Base-by-base conservation (phyloP, 2,888 invertebrate genomes). In the Sisyra terminalis region DNA sequence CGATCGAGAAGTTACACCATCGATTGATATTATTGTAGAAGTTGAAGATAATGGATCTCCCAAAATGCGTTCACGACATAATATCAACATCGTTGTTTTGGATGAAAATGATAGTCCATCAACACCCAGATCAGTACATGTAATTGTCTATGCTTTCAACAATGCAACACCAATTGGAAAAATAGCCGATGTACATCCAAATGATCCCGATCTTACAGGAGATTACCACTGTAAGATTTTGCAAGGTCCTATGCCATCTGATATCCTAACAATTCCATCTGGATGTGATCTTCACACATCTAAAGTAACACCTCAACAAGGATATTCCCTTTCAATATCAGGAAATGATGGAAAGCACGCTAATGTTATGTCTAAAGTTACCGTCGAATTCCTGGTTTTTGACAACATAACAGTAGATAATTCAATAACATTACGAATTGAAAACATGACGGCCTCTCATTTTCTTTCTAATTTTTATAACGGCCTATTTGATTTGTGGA, bases 31-130 rank as follows among this genome's bases (percentile, higher is more conserved):
- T 14, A 57, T 77, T 36, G 77, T 94, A 42, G 79, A 89, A 61
- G 87, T 92, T 4, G 84, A 84, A 61, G 93, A 94, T 56, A 88
- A 83, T 53, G 90, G 90, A 1, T 71, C 68, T 29, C 90, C 90
- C 0, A 75, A 75, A 49, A 82, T 86, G 78, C 78, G 75, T 51
- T 84, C 88, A 1, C 82, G 83, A 50, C 83, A 86, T 55, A 70
- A 74, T 7, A 70, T 93, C 42, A 71, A 70, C 16, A 74, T 92
- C 11, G 72, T 77, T 46, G 75, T 94, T 3, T 60, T 81, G 11
- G 93, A 94, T 60, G 79, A 85, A 58, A 94, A 94, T 59, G 93
- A 94, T 53, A 87, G 84, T 56, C 88, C 92, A 11, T 92, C 89
- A 0, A 75, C 76, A 2, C 71, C 89, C 14, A 71, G 93, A 53